Conservation (phyloP, 1,140 invertebrate genomes). For the Euura lappo region DNA sequence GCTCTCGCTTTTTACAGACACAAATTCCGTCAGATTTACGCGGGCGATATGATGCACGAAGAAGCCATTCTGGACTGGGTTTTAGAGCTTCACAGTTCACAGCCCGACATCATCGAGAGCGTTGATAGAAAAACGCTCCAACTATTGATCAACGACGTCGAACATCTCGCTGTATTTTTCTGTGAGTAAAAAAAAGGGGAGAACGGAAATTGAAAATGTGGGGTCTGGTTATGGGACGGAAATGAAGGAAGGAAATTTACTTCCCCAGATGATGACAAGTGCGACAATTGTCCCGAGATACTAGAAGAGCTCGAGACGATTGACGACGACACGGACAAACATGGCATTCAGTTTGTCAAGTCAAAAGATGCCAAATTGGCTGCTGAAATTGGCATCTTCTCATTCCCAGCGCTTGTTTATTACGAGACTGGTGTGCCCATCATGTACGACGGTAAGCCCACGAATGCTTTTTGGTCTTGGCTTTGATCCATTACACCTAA, state of each 20-base stretch:
- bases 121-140: constrained; percentile 90
- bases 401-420: constrained; percentile 88
- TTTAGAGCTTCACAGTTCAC: constrained; percentile 80
- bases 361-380: constrained; percentile 89
- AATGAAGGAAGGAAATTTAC: constrained; percentile 14
- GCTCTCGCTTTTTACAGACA: constrained; percentile 89
- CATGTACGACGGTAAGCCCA: constrained; percentile 88
- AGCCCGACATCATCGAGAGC: constrained; percentile 89
- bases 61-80: constrained; percentile 91
- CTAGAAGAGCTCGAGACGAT: constrained; percentile 91
- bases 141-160: constrained; percentile 87
- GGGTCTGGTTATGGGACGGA: no score
- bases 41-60: constrained; percentile 89
- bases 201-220: constrained; percentile 22
- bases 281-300: constrained; percentile 81
- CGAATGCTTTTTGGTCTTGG: constrained; percentile 18
- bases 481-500: neutral
- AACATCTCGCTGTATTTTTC: constrained; percentile 92
- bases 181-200: constrained; percentile 68
- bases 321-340: constrained; percentile 91
- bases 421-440: constrained; percentile 93
- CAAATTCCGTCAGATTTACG: constrained; percentile 88
- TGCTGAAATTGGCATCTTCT: constrained; percentile 89
- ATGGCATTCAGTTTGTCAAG: constrained; percentile 93
- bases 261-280: constrained; percentile 80